Percentiles rank a stretch among this genome's conserved stretches.
Evolutionary conservation across 2,888 invertebrate species (phyloP).

Genomic region (Cosmia pyralina): DNA sequence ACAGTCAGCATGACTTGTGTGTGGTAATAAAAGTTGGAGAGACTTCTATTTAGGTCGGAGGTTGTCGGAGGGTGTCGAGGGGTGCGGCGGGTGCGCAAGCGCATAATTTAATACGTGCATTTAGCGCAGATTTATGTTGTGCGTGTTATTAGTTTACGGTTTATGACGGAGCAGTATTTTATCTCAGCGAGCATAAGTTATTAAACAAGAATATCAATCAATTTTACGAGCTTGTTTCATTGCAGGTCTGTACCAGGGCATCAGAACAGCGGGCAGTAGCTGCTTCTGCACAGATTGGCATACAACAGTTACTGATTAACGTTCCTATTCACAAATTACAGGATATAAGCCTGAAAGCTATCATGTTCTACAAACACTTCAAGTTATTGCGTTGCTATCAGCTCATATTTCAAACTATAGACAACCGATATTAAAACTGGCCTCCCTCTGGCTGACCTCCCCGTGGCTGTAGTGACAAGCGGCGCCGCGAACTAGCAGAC

Average conservation of each 20-base stretch:
- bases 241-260: constrained; percentile 29
- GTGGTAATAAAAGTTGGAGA: neutral
- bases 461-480: neutral
- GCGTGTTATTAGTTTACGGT: constrained; percentile 39
- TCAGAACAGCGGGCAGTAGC: constrained; percentile 3
- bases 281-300: constrained; percentile 3
- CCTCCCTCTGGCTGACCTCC: no score
- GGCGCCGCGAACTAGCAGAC: neutral
- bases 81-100: neutral
- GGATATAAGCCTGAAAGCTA: neutral
- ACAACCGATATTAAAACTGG: neutral
- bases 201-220: constrained; percentile 52
- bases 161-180: constrained; percentile 34
- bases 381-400: neutral
- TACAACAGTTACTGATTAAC: neutral
- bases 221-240: constrained; percentile 44
- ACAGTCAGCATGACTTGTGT: neutral
- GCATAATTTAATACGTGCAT: constrained; percentile 22
- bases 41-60: neutral
- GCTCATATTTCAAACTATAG: neutral
- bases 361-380: no score
- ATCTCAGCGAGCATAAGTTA: constrained; percentile 40
- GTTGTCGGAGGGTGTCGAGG: neutral
- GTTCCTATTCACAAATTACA: neutral
- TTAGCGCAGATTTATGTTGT: constrained; percentile 42